phyloP scores from a whole-genome alignment of 1,140 invertebrate species.

The Pteromalus puparum region DNA sequence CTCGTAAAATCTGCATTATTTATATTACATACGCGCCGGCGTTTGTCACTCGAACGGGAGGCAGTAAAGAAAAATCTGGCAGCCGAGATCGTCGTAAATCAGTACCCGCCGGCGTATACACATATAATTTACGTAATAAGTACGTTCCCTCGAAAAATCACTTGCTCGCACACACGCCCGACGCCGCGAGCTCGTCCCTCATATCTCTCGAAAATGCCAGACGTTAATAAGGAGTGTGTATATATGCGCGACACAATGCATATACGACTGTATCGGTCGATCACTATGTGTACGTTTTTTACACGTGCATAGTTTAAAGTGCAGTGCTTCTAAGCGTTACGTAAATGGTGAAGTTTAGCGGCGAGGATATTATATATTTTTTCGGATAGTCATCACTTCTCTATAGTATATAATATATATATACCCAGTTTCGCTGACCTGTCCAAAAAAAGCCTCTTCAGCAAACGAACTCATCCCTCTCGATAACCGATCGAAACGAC shows the following conservation, averaged over 20 bases:
- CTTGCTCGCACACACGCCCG: not conserved
- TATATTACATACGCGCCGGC: not conserved
- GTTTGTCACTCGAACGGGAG: constrained; percentile 15
- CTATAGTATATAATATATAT: not conserved
- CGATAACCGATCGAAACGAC: not conserved
- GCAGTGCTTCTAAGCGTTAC: not conserved
- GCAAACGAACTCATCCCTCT: not conserved
- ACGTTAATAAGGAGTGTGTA: not conserved
- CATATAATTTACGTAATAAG: constrained; percentile 44
- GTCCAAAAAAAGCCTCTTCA: not conserved
- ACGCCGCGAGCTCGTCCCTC: not conserved
- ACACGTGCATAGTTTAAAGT: not conserved
- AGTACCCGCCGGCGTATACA: not conserved
- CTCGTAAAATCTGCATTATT: not conserved
- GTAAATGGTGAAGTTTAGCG: not conserved
- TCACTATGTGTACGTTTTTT: not conserved
- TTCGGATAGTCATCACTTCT: too few species aligned
- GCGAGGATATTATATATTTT: too few species aligned
- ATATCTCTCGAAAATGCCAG: constrained; percentile 17
- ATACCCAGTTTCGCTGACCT: not conserved
- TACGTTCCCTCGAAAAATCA: constrained; percentile 26
- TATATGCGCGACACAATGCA: not conserved
- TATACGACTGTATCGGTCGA: not conserved
- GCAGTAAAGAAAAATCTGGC: constrained; percentile 29
- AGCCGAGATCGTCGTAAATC: constrained; percentile 15